Conservation (phyloP, 2,797 vertebrate species). For the Sphaeramia orbicularis region DNA sequence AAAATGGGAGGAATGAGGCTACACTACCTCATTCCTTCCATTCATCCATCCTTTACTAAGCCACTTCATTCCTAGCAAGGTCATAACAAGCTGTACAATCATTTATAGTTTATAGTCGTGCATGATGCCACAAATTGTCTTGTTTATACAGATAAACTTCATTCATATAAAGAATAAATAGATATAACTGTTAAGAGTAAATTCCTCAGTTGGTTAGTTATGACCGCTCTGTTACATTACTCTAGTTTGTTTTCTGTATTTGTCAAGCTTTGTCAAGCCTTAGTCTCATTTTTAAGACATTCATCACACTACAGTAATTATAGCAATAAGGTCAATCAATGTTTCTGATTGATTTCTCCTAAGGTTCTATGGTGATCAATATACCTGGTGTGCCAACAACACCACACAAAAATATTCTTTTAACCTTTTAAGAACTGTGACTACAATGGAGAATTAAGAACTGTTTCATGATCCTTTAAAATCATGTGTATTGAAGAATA, state of each 20-base stretch:
- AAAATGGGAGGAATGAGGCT: background rate
- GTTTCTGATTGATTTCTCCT: conserved; percentile 13
- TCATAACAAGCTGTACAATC: background rate
- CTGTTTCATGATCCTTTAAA: no score
- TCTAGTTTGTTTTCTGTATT: conserved; percentile 1
- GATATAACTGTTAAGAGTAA: no score
- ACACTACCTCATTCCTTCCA: background rate
- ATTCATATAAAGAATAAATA: no score
- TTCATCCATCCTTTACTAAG: background rate
- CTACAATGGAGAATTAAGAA: no score
- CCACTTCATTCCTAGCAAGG: background rate
- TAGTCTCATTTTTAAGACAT: conserved; percentile 1
- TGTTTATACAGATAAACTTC: background rate
- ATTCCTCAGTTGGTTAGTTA: no score
- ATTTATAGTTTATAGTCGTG: background rate
- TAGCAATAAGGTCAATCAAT: conserved; percentile 16
- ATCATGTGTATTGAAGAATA: no score
- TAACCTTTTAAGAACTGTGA: conserved; percentile 1
- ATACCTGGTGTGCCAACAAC: background rate
- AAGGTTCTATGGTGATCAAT: conserved; percentile 19
- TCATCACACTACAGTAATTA: background rate
- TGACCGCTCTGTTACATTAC: background rate
- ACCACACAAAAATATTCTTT: conserved; percentile 5
- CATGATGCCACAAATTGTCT: background rate
- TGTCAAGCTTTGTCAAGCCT: background rate